These are phyloP conservation scores for Colistium nudipinnis DNA, from an alignment of 2,113 vertebrate genomes.

Conservation along the genomic window DNA sequence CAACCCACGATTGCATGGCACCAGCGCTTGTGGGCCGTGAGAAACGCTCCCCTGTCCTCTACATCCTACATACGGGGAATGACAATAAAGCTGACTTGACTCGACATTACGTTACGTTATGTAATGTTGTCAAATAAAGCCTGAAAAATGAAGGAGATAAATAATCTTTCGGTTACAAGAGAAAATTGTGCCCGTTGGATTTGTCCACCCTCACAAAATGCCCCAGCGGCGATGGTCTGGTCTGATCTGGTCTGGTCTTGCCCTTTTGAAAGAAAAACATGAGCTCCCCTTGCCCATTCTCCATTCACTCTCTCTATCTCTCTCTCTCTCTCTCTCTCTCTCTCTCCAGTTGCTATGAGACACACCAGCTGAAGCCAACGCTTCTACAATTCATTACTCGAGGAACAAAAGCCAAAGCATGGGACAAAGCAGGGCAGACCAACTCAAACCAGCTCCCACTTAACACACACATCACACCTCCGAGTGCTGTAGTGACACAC, in stretches of 20 bases:
- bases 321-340: slow-evolving; percentile 62
- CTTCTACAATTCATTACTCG: slow-evolving; percentile 79
- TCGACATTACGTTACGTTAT: too few species aligned
- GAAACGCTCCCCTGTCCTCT: too few species aligned
- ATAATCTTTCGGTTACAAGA: not conserved
- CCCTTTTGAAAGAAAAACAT: slow-evolving; percentile 63
- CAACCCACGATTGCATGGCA: too few species aligned
- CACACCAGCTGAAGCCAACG: slow-evolving; percentile 77
- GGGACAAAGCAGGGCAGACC: slow-evolving; percentile 76
- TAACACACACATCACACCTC: slow-evolving; percentile 81
- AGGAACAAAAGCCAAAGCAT: slow-evolving; percentile 77
- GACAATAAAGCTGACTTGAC: too few species aligned
- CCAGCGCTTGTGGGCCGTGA: too few species aligned
- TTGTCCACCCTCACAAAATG: slow-evolving; percentile 30
- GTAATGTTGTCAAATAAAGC: slow-evolving; percentile 5
- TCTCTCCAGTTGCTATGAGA: slow-evolving; percentile 81
- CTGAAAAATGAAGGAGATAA: slow-evolving; percentile 4
- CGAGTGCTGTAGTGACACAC: slow-evolving; percentile 68
- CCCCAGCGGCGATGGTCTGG: slow-evolving; percentile 41
- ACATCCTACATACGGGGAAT: too few species aligned
- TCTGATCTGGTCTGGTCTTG: slow-evolving; percentile 30
- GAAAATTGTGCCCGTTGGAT: slow-evolving; percentile 18
- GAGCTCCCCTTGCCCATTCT: slow-evolving; percentile 69
- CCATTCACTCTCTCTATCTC: slow-evolving; percentile 59
- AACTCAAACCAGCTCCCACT: slow-evolving; percentile 77